Evolutionary conservation across 2,797 vertebrate species (phyloP), one percentile per base, ranked within the genome.

Genomic region (Hemibagrus guttatus): DNA sequence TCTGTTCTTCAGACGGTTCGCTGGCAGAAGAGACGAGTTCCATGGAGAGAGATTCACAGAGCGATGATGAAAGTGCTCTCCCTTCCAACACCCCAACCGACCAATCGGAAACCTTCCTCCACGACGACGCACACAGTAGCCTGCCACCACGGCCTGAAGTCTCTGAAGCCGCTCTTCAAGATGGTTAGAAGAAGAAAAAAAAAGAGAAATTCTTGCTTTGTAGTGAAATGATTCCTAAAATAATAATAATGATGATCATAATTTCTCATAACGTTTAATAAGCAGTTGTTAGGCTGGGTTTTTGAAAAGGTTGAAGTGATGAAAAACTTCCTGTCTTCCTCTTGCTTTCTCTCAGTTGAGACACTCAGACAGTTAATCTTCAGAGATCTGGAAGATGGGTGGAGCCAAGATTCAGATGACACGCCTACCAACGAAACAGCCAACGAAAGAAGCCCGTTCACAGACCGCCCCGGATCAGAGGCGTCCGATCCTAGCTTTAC

Each of bases 341-440:
- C 2, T 71, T 68, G 68, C 81, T 52, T 66, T 72, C 21, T 35
- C 0, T 0, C 91, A 96, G 96, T 96, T 0, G 94, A 96, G 88
- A 95, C 92, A 0, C 91, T 96, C 4, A 89, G 93, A 84, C 93
- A 91, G 69, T 93, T 96, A 82, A 94, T 96, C 74, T 84, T 95
- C 61, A 88, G 84, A 59, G 93, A 94, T 64, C 39, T 94, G 3
- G 93, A 94, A 0, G 95, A 95, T 52, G 87, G 87, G 1, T 94
- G 94, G 94, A 95, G 95, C 91, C 94, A 93, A 68, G 87, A 93
- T 13, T 95, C 95, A 0, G 94, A 92, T 3, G 92, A 95, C 91
- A 95, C 95, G 0, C 94, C 95, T 89, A 96, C 95, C 87, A 95
- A 96, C 35, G 94, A 95, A 88, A 90, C 90, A 0, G 81, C 93